Conservation (phyloP, 2,888 invertebrate species). For the Sminthurides aquaticus region DNA sequence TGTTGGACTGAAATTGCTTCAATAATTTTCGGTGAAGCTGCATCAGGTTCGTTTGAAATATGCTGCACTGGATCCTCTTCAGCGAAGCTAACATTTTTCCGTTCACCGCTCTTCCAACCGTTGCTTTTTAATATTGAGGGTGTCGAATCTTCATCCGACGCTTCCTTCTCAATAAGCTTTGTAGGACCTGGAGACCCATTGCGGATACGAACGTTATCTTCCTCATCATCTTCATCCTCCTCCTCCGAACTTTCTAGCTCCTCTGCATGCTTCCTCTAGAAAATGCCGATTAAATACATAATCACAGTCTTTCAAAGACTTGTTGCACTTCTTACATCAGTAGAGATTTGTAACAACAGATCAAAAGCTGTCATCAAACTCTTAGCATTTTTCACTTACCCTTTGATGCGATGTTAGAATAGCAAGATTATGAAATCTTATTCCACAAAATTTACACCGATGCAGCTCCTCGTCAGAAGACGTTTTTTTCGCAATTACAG, state of each 20-base stretch:
- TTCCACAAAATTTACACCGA: conserved; percentile 13
- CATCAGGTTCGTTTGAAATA: too few relatives aligned
- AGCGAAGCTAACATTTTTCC: too few relatives aligned
- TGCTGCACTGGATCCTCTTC: too few relatives aligned
- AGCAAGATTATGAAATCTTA: conserved; percentile 9
- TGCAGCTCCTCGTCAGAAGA: not conserved
- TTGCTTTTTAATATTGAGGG: too few relatives aligned
- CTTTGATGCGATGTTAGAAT: conserved; percentile 10
- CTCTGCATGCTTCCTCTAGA: conserved; percentile 10
- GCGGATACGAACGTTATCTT: too few relatives aligned
- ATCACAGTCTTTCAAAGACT: not conserved
- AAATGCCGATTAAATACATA: not conserved
- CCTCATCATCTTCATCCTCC: too few relatives aligned
- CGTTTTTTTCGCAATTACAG: not conserved
- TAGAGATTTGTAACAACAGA: not conserved
- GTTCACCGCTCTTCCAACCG: too few relatives aligned
- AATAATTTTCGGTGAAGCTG: too few relatives aligned
- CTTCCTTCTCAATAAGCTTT: too few relatives aligned
- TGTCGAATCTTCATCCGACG: too few relatives aligned
- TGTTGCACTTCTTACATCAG: not conserved
- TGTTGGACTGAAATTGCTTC: too few relatives aligned
- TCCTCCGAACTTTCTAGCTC: conserved; percentile 12
- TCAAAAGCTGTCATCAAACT: not conserved
- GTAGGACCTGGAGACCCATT: too few relatives aligned
- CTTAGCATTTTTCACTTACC: conserved; percentile 18